Evolutionary conservation across 2,888 invertebrate genomes (phyloP), one percentile per base, ranked within the genome.

Genomic region (Plagodis dolabraria): DNA sequence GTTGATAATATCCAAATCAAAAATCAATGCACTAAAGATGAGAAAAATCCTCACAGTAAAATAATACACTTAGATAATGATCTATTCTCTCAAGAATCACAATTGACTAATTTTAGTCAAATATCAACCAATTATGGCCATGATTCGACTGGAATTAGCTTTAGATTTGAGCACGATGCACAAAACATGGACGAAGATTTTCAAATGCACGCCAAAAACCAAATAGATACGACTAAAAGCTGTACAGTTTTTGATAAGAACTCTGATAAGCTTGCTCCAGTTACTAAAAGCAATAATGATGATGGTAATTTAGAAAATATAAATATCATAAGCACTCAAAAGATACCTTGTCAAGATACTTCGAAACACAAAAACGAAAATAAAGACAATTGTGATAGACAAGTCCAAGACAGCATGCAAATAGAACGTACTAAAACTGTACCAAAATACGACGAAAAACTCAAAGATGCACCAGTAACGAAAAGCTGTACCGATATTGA

Each of bases 401-500:
- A 10, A 7, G 10, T 10, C 2, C 5, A 7, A 40, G 36, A 49
- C 22, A 49, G 22, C 36, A 47, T 47, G 47, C 47, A 47, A 47
- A 33, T 46, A 38, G 62, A 67, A 10, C 36, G 1, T 5, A 36
- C 36, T 36, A 34, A 35, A n/a, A 7, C 35, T 11, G 7, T 47
- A 10, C 8, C 36, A 7, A 47, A 47, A 35, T 34, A 11, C 34
- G 33, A 36, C 2, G 36, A 47, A 12, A 11, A 11, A 36, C 11
- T 8, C 12, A 11, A 48, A 2, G 33, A 42, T 6, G 7, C 7
- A 33, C 7, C 11, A 50, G 5, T 34, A n/a, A 7, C 7, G 46
- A 11, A 52, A 47, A 34, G 10, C 46, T 36, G 46, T 35, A 12
- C 36, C 36, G 46, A 53, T 53, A 48, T 48, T 50, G 63, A 63